A percentile compares a stretch with the other conserved stretches of the same genome.
These are phyloP conservation scores for Drosophila pruinosa DNA, from an alignment of 1,140 invertebrate species.

Conservation along the genomic window DNA sequence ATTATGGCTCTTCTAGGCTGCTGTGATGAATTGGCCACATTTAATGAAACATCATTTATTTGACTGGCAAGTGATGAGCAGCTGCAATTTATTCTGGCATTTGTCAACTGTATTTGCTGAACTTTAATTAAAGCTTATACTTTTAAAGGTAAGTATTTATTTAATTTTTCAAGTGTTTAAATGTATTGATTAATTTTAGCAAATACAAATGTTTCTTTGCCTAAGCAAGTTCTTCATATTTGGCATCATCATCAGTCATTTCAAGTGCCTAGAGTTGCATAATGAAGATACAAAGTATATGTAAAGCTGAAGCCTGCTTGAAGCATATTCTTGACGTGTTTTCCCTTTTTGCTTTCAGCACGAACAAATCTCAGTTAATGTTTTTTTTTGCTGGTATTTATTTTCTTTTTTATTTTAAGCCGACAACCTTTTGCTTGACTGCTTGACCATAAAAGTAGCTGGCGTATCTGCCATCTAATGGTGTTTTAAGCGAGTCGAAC, in stretches of 20 bases:
- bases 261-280: not conserved
- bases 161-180: no score
- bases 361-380: constrained; percentile 13
- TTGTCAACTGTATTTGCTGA: not conserved
- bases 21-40: no score
- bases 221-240: no score
- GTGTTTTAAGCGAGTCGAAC: constrained; percentile 38
- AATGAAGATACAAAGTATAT: no score
- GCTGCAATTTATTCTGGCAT: not conserved
- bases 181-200: no score
- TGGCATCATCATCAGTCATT: not conserved
- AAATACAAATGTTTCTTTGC: no score
- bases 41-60: not conserved
- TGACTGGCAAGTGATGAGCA: no score
- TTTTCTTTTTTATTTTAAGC: not conserved
- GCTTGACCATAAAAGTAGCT: constrained; percentile 31
- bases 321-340: not conserved
- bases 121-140: no score
- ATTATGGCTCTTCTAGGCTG: constrained; percentile 10
- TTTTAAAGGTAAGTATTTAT: no score
- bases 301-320: not conserved
- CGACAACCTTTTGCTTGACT: not conserved
- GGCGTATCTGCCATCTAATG: constrained; percentile 51
- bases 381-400: not conserved
- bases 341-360: not conserved